Percentiles rank a stretch among this genome's conserved stretches.
Conservation (phyloP, 2,113 vertebrate genomes). For the Ageneiosus marmoratus region DNA sequence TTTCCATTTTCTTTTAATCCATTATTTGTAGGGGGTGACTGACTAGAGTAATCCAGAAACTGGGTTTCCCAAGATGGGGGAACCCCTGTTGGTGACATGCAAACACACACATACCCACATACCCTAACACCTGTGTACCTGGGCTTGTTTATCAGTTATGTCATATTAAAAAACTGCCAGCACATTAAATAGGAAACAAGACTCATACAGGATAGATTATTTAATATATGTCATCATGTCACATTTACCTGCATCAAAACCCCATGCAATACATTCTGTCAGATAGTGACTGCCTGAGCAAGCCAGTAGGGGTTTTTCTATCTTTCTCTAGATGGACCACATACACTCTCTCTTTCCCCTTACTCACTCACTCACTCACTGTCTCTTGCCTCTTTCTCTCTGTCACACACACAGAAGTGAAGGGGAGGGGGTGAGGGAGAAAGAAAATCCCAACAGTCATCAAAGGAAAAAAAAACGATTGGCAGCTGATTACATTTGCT, state of each 20-base stretch:
- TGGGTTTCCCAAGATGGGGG: constrained; percentile 38
- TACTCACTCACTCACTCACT: neutral
- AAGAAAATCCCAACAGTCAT: constrained; percentile 94
- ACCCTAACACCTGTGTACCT: constrained; percentile 24
- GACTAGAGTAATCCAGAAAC: neutral
- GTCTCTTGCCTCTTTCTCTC: neutral
- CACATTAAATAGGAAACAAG: neutral
- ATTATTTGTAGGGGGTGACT: neutral
- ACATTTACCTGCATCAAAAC: neutral
- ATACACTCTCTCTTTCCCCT: constrained; percentile 28
- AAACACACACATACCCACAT: neutral
- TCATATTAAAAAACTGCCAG: neutral
- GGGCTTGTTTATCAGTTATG: neutral
- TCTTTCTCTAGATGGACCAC: constrained; percentile 39
- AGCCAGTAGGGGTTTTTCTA: neutral
- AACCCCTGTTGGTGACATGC: constrained; percentile 27
- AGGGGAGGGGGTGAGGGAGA: constrained; percentile 74
- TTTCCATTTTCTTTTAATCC: neutral
- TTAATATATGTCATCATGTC: neutral
- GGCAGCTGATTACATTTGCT: constrained; percentile 77
- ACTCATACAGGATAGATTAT: neutral
- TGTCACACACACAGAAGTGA: constrained; percentile 32
- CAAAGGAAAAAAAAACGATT: constrained; percentile 79
- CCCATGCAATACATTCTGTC: neutral
- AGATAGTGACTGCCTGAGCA: neutral